These are phyloP conservation scores for Bicyclus anynana DNA, from an alignment of 1,140 invertebrate species.

Conservation along the genomic window DNA sequence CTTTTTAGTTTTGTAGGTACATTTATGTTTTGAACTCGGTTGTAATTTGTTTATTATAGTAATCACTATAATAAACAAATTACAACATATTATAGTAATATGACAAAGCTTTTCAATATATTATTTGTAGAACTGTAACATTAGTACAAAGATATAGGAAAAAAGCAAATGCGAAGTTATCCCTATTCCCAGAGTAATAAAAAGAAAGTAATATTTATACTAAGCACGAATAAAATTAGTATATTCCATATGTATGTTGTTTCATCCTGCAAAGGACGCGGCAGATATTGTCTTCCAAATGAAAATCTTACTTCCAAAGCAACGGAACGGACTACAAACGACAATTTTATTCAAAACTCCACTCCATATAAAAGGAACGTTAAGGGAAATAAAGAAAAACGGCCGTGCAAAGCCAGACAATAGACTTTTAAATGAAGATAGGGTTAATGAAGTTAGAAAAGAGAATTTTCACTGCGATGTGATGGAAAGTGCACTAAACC, in stretches of 20 bases:
- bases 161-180: too few relatives aligned
- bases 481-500: too few relatives aligned
- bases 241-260: slow-evolving; percentile 2
- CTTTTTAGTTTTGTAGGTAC: too few relatives aligned
- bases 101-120: too few relatives aligned
- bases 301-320: slow-evolving; percentile 30
- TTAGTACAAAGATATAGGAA: too few relatives aligned
- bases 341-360: slow-evolving; percentile 29
- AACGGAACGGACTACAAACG: slow-evolving; percentile 28
- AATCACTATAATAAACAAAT: too few relatives aligned
- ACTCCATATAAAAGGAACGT: slow-evolving; percentile 21
- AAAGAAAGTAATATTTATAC: too few relatives aligned
- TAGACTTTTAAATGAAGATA: slow-evolving; percentile 18
- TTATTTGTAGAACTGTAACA: too few relatives aligned
- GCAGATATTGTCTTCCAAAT: slow-evolving; percentile 1
- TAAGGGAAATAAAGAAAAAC: slow-evolving; percentile 20
- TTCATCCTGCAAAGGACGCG: background rate
- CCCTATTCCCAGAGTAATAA: too few relatives aligned
- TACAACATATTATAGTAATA: too few relatives aligned
- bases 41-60: too few relatives aligned
- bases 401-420: slow-evolving; percentile 11
- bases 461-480: slow-evolving; percentile 1
- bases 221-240: background rate
- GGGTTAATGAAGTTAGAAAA: slow-evolving; percentile 14
- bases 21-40: too few relatives aligned